These are phyloP conservation scores for Orussus abietinus DNA, from an alignment of 1,140 invertebrate genomes.

Conservation along the genomic window DNA sequence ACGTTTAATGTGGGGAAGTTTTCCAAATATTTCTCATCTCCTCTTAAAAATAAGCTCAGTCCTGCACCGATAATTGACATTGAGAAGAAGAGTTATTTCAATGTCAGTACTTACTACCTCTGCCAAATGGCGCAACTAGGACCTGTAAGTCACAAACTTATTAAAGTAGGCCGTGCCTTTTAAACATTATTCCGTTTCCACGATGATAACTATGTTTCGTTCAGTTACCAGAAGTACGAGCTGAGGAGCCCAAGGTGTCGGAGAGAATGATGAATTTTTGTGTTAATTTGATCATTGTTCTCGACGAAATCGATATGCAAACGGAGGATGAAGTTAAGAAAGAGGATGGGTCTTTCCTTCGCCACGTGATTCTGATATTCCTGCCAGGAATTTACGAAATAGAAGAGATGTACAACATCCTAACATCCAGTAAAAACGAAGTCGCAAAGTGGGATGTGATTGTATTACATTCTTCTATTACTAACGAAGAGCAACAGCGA, in stretches of 20 bases:
- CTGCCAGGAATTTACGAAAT: conserved; percentile 84
- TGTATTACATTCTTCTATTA: conserved; percentile 71
- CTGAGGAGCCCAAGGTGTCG: conserved; percentile 53
- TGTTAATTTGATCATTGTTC: conserved; percentile 62
- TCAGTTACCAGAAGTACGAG: conserved; percentile 52
- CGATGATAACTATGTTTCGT: conserved; percentile 31
- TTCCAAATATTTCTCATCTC: conserved; percentile 70
- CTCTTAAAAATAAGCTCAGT: conserved; percentile 45
- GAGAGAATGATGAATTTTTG: conserved; percentile 58
- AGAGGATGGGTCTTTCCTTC: conserved; percentile 29
- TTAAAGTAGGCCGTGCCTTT: no score
- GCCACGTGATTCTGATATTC: conserved; percentile 78
- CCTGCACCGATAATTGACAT: conserved; percentile 60
- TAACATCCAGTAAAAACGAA: conserved; percentile 33
- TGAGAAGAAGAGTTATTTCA: conserved; percentile 51
- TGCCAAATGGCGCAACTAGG: conserved; percentile 56
- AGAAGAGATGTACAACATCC: conserved; percentile 56
- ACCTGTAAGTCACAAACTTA: conserved; percentile 36
- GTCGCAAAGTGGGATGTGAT: conserved; percentile 57
- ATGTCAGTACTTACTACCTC: conserved; percentile 66
- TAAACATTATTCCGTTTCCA: conserved; percentile 19
- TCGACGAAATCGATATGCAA: conserved; percentile 66
- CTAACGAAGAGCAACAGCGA: conserved; percentile 68
- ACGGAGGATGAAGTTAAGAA: conserved; percentile 16
- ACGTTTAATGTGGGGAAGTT: conserved; percentile 75